Conservation (phyloP, 35 echinoderm and acorn worm genomes). For the Lytechinus pictus region DNA sequence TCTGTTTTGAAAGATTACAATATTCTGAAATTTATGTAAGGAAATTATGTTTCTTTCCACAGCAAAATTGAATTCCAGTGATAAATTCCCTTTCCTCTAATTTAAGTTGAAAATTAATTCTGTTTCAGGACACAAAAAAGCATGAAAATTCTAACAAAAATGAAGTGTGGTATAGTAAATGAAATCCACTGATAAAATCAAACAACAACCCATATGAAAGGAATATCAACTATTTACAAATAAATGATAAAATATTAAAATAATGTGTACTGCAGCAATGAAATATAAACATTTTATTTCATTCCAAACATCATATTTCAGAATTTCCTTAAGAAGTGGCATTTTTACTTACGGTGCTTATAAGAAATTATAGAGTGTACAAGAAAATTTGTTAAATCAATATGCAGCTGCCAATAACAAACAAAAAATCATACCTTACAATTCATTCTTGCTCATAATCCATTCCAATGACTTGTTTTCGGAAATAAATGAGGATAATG, state of each 20-base stretch:
- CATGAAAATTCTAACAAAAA: background rate
- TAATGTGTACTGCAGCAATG: background rate
- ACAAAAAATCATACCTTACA: background rate
- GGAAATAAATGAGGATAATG: too few relatives aligned
- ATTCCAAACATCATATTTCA: background rate
- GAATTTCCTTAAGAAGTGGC: background rate
- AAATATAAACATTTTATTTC: background rate
- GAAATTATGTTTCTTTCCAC: background rate
- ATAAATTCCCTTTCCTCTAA: background rate
- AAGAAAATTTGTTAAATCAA: background rate
- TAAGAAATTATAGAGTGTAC: background rate
- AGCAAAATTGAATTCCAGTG: background rate
- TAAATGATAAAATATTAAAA: background rate
- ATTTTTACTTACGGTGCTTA: background rate
- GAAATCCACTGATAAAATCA: background rate
- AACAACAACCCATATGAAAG: background rate
- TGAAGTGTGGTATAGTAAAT: background rate
- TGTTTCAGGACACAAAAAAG: background rate
- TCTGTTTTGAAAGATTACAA: background rate
- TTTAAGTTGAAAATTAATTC: too few relatives aligned
- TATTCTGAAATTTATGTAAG: background rate
- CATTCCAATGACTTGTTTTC: too few relatives aligned
- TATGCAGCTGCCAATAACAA: background rate
- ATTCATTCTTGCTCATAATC: background rate
- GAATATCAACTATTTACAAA: background rate